Percentiles rank a stretch among this genome's conserved stretches.
These are phyloP conservation scores for Barypeithes pellucidus DNA, from an alignment of 2,888 invertebrate genomes.

Conservation along the genomic window DNA sequence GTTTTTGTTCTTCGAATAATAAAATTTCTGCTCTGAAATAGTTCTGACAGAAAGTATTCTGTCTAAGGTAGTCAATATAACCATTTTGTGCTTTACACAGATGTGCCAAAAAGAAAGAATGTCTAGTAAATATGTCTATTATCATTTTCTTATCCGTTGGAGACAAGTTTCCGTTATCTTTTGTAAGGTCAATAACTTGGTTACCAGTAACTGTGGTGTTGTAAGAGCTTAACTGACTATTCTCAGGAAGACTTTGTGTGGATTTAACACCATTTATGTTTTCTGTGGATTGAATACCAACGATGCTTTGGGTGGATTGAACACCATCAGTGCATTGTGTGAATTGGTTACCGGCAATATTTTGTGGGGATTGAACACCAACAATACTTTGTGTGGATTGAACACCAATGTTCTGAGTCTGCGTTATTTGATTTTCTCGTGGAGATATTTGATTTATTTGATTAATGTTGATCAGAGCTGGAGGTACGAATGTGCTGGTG, in stretches of 20 bases:
- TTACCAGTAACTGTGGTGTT: not conserved
- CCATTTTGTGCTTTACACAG: constrained; percentile 21
- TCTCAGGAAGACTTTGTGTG: no score
- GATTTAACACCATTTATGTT: no score
- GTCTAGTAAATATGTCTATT: constrained; percentile 34
- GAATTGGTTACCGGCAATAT: no score
- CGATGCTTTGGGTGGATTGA: no score
- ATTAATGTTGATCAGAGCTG: constrained; percentile 2
- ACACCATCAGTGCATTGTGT: no score
- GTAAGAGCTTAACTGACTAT: not conserved
- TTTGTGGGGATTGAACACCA: no score
- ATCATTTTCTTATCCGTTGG: not conserved
- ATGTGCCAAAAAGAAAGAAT: constrained; percentile 32
- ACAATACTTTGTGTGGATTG: not conserved
- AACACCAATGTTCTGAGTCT: not conserved
- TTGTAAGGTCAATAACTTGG: constrained; percentile 8
- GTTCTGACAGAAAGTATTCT: not conserved
- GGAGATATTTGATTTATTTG: not conserved
- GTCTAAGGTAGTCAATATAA: constrained; percentile 11
- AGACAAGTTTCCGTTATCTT: constrained; percentile 1
- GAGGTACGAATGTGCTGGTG: not conserved
- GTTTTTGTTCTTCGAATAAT: constrained; percentile 27
- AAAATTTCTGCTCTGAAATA: constrained; percentile 30
- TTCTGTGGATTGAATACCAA: no score
- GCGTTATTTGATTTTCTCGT: not conserved